phyloP scores from a whole-genome alignment of 2,113 vertebrate species.

The Lipophrys pholis region DNA sequence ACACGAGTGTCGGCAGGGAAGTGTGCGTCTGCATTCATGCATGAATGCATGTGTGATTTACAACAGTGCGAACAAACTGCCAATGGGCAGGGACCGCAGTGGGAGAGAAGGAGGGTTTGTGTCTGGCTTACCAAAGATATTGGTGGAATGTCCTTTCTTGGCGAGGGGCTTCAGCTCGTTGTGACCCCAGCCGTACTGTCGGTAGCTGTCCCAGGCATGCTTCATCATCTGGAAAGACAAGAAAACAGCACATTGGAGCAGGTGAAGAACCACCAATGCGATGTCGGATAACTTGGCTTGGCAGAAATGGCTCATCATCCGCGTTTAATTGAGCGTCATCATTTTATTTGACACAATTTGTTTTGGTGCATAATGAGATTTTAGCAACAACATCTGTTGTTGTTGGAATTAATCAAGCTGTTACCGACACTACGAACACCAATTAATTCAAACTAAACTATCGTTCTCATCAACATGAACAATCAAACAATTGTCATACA shows the following conservation, averaged over 20 bases:
- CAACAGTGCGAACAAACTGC: constrained; percentile 29
- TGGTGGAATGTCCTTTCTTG: constrained; percentile 98
- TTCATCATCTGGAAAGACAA: constrained; percentile 93
- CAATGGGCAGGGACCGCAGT: neutral
- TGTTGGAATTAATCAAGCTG: constrained; percentile 6
- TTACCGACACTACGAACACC: neutral
- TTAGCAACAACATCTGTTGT: constrained; percentile 4
- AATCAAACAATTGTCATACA: too few relatives aligned
- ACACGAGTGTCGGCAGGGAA: neutral
- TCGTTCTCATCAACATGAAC: too few relatives aligned
- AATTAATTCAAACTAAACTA: neutral
- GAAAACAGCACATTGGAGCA: constrained; percentile 5
- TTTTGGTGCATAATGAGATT: neutral
- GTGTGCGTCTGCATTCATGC: constrained; percentile 15
- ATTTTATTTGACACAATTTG: neutral
- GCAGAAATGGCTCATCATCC: too few relatives aligned
- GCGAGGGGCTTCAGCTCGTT: constrained; percentile 98
- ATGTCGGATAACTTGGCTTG: neutral
- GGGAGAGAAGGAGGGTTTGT: constrained; percentile 4
- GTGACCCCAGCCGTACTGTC: constrained; percentile 97
- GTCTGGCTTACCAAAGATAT: constrained; percentile 94
- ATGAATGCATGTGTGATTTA: constrained; percentile 30
- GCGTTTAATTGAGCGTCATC: neutral
- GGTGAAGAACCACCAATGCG: neutral
- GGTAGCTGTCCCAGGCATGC: constrained; percentile 98